Conservation (phyloP, 2,113 vertebrate species). For the Lonchura striata region DNA sequence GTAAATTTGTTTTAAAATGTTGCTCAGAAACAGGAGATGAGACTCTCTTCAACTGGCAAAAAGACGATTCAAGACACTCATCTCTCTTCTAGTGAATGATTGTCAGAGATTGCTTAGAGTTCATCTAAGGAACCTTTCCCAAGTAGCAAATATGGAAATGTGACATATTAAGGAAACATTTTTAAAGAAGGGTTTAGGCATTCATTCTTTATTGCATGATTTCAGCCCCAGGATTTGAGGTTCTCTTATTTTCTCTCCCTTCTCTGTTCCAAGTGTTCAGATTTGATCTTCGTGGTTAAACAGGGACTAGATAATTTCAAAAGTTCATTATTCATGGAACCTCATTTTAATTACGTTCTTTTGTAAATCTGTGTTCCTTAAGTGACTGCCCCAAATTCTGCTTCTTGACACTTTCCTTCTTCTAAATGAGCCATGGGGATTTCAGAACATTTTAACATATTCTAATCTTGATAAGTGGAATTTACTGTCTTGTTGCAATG, state of each 20-base stretch:
- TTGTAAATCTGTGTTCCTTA: not conserved
- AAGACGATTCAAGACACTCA: not conserved
- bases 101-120: not conserved
- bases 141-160: conserved; percentile 18
- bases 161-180: not conserved
- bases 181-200: not conserved
- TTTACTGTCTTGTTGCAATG: not conserved
- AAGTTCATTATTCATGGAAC: not conserved
- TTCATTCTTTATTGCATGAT: not conserved
- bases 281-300: not conserved
- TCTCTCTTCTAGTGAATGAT: not conserved
- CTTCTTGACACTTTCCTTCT: not conserved
- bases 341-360: not conserved
- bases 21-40: not conserved
- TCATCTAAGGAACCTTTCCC: conserved; percentile 10
- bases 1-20: conserved; percentile 24
- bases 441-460: not conserved
- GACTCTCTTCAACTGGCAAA: not conserved
- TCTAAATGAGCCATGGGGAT: not conserved
- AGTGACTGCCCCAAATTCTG: not conserved
- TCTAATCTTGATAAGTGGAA: not conserved
- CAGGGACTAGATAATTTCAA: not conserved
- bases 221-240: not conserved
- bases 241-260: not conserved
- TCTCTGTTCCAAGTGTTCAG: not conserved